Conservation (phyloP, 2,888 invertebrate genomes). For the Noctua comes region DNA sequence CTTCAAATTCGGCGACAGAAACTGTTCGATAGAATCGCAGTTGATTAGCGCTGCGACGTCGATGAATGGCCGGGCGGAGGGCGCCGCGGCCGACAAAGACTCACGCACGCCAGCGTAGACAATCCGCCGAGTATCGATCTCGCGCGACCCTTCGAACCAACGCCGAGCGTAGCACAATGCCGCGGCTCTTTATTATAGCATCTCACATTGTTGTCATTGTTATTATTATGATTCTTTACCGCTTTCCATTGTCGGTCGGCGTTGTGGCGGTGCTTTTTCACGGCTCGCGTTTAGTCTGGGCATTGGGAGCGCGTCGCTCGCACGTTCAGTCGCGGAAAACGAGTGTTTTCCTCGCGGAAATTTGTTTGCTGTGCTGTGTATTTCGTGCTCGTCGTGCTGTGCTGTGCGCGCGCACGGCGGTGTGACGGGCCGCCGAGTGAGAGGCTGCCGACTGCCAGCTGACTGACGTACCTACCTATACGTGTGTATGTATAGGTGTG, state of each 20-base stretch:
- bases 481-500: constrained; percentile 54
- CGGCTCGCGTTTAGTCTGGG: constrained; percentile 90
- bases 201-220: constrained; percentile 91
- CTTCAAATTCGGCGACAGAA: constrained; percentile 59
- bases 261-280: constrained; percentile 91
- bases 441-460: constrained; percentile 66
- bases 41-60: constrained; percentile 81
- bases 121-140: constrained; percentile 89
- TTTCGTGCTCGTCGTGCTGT: constrained; percentile 74
- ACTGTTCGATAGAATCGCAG: constrained; percentile 72
- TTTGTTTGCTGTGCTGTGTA: constrained; percentile 79
- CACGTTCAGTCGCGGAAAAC: constrained; percentile 89
- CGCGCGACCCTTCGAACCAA: constrained; percentile 89
- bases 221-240: constrained; percentile 91
- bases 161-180: constrained; percentile 89
- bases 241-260: constrained; percentile 90
- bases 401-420: constrained; percentile 78
- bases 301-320: constrained; percentile 90
- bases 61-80: constrained; percentile 79
- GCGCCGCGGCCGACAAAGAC: constrained; percentile 82
- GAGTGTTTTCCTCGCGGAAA: constrained; percentile 87
- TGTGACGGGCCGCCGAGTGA: constrained; percentile 73
- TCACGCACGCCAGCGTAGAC: constrained; percentile 88
- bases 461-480: constrained; percentile 67
- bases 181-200: constrained; percentile 90